A percentile compares a stretch with the other conserved stretches of the same genome.
phyloP scores from a whole-genome alignment of 2,797 vertebrate genomes.

The Macropodus opercularis region DNA sequence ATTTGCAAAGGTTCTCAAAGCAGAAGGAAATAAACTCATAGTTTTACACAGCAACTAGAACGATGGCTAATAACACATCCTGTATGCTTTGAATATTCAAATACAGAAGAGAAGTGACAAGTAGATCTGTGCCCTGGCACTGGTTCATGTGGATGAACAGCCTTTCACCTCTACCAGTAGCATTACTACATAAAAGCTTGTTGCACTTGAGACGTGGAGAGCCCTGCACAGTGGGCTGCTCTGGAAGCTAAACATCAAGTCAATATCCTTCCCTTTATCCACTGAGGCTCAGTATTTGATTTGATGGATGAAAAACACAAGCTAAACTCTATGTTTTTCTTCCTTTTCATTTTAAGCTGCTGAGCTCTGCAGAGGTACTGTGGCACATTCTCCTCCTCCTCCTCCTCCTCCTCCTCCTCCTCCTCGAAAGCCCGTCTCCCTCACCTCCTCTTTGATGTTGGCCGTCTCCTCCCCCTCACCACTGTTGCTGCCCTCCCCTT shows the following conservation, averaged over 20 bases:
- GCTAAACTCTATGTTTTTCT: conserved; percentile 32
- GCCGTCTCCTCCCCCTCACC: conserved; percentile 78
- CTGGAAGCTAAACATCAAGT: conserved; percentile 57
- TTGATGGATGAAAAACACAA: conserved; percentile 38
- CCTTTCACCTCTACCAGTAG: conserved; percentile 32
- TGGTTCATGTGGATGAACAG: conserved; percentile 35
- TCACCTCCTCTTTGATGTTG: conserved; percentile 85
- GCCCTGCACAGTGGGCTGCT: conserved; percentile 29
- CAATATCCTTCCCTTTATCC: conserved; percentile 39
- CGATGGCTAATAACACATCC: not conserved
- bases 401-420: conserved; percentile 60
- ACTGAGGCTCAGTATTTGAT: conserved; percentile 36
- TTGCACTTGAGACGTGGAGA: conserved; percentile 49
- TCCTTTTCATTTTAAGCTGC: conserved; percentile 39
- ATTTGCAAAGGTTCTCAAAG: not conserved
- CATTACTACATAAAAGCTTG: conserved; percentile 40
- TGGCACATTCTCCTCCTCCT: conserved; percentile 74
- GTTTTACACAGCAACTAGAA: not conserved
- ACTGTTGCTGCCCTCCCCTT: conserved; percentile 77
- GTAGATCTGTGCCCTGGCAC: conserved; percentile 20
- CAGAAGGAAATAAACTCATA: not conserved
- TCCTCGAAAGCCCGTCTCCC: conserved; percentile 69
- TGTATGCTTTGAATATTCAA: conserved; percentile 45
- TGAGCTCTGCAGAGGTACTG: conserved; percentile 58
- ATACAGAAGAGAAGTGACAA: conserved; percentile 12